phyloP scores from a whole-genome alignment of 2,797 vertebrate species.

The Tangara arthus region DNA sequence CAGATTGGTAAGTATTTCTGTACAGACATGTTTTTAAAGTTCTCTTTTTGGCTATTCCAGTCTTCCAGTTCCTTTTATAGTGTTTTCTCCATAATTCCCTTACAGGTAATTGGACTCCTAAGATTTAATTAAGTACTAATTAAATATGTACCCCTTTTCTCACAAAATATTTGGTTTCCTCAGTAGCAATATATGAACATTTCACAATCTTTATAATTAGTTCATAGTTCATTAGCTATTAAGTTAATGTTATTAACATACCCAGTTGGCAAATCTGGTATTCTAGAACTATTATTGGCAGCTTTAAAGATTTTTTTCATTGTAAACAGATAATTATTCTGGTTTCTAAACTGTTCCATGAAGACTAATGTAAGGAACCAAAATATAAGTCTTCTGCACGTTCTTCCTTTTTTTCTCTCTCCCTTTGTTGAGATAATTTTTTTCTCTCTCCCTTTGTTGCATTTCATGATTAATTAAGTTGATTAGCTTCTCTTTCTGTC shows the following conservation, averaged over 20 bases:
- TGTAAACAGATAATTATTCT: background rate
- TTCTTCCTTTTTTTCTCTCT: background rate
- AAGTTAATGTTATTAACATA: slow-evolving; percentile 1
- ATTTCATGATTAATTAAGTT: background rate
- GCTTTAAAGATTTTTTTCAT: background rate
- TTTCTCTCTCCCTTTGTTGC: background rate
- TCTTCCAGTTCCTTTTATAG: background rate
- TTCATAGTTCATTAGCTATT: slow-evolving; percentile 4
- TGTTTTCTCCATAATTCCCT: background rate
- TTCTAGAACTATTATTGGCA: background rate
- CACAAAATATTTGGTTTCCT: background rate
- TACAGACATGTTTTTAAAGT: background rate
- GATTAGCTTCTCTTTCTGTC: background rate
- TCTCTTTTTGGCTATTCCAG: background rate
- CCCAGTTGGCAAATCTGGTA: background rate
- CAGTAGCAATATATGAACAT: background rate
- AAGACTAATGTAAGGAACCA: background rate
- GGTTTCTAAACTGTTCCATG: background rate
- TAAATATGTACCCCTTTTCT: slow-evolving; percentile 16
- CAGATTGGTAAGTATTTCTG: background rate
- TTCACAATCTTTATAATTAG: background rate
- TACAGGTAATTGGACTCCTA: background rate
- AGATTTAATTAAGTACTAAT: slow-evolving; percentile 46
- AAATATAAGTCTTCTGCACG: background rate
- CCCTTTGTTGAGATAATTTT: background rate